These are phyloP conservation scores for Halichondria panicea DNA, from an alignment of 37 sponge, comb jelly and placozoan species.

Conservation along the genomic window DNA sequence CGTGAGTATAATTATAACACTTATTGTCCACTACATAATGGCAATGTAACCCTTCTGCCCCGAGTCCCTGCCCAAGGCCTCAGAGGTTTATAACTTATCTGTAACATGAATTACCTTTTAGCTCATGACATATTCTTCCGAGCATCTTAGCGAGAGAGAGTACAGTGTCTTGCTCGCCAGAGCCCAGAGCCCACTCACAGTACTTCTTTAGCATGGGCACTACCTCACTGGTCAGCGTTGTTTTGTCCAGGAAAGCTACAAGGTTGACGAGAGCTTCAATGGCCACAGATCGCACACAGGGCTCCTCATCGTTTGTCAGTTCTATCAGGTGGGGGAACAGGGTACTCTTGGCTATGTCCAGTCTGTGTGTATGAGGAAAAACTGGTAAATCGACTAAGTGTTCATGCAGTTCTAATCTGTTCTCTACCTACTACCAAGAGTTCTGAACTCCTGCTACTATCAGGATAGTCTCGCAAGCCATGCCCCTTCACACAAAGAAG, in stretches of 20 bases:
- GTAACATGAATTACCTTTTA: constrained; percentile 25
- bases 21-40: too few relatives aligned
- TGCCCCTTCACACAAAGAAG: too few relatives aligned
- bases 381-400: too few relatives aligned
- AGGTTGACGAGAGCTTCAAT: constrained; percentile 51
- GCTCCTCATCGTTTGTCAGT: constrained; percentile 62
- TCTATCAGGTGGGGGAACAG: constrained; percentile 57
- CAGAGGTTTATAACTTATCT: neutral
- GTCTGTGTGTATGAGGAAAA: too few relatives aligned
- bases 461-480: too few relatives aligned
- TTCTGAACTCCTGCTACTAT: too few relatives aligned
- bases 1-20: too few relatives aligned
- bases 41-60: too few relatives aligned
- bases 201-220: constrained; percentile 30
- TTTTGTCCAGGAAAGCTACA: constrained; percentile 28
- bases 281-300: constrained; percentile 37
- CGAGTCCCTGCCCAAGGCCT: neutral
- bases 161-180: neutral
- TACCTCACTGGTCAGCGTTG: neutral
- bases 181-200: constrained; percentile 18
- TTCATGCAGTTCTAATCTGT: too few relatives aligned
- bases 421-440: too few relatives aligned
- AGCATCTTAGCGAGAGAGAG: constrained; percentile 19
- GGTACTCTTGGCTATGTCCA: constrained; percentile 16
- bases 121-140: constrained; percentile 36